Conservation (phyloP, 2,797 vertebrate species). For the Pogoniulus pusillus region DNA sequence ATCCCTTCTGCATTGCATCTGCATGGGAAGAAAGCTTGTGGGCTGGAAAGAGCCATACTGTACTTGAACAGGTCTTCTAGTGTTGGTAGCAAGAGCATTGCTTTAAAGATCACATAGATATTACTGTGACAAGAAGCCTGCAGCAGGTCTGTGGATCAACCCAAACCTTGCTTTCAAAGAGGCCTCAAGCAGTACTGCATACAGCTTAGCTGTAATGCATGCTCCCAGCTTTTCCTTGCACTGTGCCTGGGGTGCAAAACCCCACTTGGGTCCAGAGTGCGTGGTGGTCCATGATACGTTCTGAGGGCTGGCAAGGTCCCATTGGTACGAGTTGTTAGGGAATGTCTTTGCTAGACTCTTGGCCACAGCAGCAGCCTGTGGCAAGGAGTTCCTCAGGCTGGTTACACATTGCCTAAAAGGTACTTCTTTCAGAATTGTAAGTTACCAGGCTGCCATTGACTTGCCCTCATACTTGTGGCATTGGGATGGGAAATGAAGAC, state of each 20-base stretch:
- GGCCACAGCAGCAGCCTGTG: not conserved
- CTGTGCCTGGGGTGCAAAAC: not conserved
- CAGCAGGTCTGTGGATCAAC: not conserved
- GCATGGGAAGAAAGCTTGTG: not conserved
- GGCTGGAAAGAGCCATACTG: not conserved
- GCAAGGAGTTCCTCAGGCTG: not conserved
- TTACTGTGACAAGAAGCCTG: not conserved
- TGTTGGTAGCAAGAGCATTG: not conserved
- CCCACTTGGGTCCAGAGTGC: not conserved
- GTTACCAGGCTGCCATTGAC: not conserved
- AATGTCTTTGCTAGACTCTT: not conserved
- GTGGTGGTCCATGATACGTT: not conserved
- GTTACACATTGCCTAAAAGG: not conserved
- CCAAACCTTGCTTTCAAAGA: not conserved
- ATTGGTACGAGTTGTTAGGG: not conserved
- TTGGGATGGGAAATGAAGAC: not conserved
- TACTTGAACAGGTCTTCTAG: not conserved
- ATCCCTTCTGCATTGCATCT: not conserved
- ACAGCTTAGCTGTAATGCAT: not conserved
- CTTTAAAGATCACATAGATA: not conserved
- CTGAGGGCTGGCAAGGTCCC: not conserved
- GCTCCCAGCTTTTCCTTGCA: not conserved
- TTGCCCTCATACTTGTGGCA: conserved; percentile 17
- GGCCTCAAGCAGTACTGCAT: not conserved
- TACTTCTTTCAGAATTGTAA: conserved; percentile 23